A percentile compares a stretch with the other conserved stretches of the same genome.
These are phyloP conservation scores for Lamellibrachia satsuma DNA, from an alignment of 2,888 invertebrate genomes.

Conservation along the genomic window DNA sequence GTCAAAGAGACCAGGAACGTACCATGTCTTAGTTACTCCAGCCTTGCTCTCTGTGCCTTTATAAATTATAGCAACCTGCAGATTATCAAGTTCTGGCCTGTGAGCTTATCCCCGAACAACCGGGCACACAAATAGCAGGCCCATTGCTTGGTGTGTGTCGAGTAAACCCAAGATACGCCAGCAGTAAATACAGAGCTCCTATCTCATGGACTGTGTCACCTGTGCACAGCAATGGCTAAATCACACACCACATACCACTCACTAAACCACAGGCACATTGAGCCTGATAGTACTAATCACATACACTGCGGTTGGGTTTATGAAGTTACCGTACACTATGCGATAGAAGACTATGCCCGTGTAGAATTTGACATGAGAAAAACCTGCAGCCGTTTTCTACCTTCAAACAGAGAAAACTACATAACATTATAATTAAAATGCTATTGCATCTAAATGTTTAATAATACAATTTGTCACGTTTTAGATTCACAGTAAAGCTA, in stretches of 20 bases:
- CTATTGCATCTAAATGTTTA: too few species aligned
- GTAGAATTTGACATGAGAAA: not conserved
- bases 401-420: not conserved
- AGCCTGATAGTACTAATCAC: constrained; percentile 10
- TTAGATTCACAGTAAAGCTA: too few species aligned
- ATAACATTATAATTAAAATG: not conserved
- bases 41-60: not conserved
- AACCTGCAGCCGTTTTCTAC: not conserved
- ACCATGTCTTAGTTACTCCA: not conserved
- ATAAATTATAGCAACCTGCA: not conserved
- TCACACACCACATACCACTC: not conserved
- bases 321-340: not conserved
- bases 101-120: not conserved
- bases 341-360: not conserved
- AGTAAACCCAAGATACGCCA: not conserved
- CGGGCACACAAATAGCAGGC: not conserved
- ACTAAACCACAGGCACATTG: not conserved
- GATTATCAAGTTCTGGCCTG: not conserved
- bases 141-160: not conserved
- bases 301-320: not conserved
- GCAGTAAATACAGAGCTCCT: not conserved
- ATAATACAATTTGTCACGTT: too few species aligned
- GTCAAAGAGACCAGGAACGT: not conserved
- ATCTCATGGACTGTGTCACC: not conserved
- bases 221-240: not conserved